Evolutionary conservation across 1,140 invertebrate genomes (phyloP).

Genomic region (Listronotus bonariensis): DNA sequence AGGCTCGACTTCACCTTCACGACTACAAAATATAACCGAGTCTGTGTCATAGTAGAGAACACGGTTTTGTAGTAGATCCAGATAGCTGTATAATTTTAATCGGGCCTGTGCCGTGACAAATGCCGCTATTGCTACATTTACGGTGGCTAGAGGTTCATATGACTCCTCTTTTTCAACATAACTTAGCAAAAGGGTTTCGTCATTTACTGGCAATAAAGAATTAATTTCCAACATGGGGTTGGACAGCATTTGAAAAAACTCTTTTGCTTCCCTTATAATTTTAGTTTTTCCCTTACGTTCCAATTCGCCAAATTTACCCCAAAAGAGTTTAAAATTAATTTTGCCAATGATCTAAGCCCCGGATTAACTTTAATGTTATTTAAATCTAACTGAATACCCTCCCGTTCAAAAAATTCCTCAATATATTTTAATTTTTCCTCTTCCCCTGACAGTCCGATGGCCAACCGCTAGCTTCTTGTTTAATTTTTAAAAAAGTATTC

Average conservation of each 20-base stretch:
- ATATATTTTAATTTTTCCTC: slow-evolving; percentile 8
- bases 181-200: slow-evolving; percentile 7
- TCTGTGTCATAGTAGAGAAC: slow-evolving; percentile 52
- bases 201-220: background rate
- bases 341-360: slow-evolving; percentile 48
- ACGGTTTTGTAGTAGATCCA: slow-evolving; percentile 10
- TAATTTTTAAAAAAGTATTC: background rate
- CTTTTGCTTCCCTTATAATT: slow-evolving; percentile 7
- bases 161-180: slow-evolving; percentile 19
- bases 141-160: slow-evolving; percentile 6
- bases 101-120: slow-evolving; percentile 52
- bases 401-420: too few relatives aligned
- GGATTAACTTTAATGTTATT: slow-evolving; percentile 40
- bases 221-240: slow-evolving; percentile 12
- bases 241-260: slow-evolving; percentile 23
- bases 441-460: background rate
- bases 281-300: slow-evolving; percentile 24
- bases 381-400: too few relatives aligned
- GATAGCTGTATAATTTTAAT: slow-evolving; percentile 28
- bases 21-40: slow-evolving; percentile 16
- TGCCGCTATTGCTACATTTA: slow-evolving; percentile 51
- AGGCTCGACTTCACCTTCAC: background rate
- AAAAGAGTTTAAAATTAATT: slow-evolving; percentile 53
- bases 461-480: background rate
- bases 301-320: slow-evolving; percentile 45